Evolutionary conservation across 2,888 invertebrate genomes (phyloP), one percentile per base, ranked within the genome.

Genomic region (Odontocolon sp.): DNA sequence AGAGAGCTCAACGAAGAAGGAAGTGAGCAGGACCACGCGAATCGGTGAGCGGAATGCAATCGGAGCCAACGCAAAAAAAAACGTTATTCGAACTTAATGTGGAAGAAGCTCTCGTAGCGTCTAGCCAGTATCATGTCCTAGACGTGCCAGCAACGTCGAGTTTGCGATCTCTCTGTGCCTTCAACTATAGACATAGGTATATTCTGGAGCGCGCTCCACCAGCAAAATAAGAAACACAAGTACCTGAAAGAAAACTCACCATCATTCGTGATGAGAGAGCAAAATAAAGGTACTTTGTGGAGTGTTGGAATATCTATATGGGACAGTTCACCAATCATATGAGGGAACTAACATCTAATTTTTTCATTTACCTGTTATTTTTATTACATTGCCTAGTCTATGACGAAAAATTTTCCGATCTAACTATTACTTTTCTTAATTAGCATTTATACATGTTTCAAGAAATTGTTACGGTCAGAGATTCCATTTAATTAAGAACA

Each of bases 21-120:
- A 61, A 73, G 67, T 45, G 36, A 73, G 33, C 54, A 16, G 59
- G 31, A 11, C 36, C 33, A 47, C 45, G 57, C 28, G 57, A 68
- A 70, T 63, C 73, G 64, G 69, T 42, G 73, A 76, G 81, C 66
- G 66, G 70, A 81, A 81, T 80, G 78, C 78, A 78, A 83, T 80
- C 74, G 71, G 72, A 64, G 72, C 56, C 57, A 78, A 82, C 77
- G 61, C 61, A 56, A 72, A 64, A 77, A 67, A 71, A 61, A 79
- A 78, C 14, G 2, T 71, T 59, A n/a, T n/a, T n/a, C n/a, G 59
- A 80, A 79, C 66, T 78, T 81, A 77, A 82, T 75, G 74, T 45
- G 59, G 75, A 78, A 59, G 69, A 79, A 57, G 42, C 40, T 59
- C 42, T 33, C 40, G n/a, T 8, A 63, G 63, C n/a, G 11, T 50